A percentile compares a stretch with the other conserved stretches of the same genome.
phyloP scores from a whole-genome alignment of 2,797 vertebrate genomes.

The Macropodus opercularis region DNA sequence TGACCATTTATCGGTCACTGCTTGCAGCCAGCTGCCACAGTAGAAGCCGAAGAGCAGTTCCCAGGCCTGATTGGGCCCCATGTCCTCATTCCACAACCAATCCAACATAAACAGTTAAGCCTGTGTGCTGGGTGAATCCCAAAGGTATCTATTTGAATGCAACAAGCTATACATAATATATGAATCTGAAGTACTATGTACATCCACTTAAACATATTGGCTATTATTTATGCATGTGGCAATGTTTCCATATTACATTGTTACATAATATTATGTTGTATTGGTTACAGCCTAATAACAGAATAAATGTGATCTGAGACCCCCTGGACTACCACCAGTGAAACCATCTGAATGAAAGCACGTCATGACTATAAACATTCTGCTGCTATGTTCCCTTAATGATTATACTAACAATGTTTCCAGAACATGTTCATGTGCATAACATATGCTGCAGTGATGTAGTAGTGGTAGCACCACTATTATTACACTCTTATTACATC shows the following conservation, averaged over 20 bases:
- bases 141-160: slow-evolving; percentile 14
- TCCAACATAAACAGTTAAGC: slow-evolving; percentile 47
- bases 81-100: slow-evolving; percentile 17
- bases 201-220: background rate
- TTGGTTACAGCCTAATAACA: background rate
- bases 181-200: background rate
- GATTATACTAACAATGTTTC: background rate
- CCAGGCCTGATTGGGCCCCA: slow-evolving; percentile 23
- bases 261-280: too few species aligned
- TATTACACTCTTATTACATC: background rate
- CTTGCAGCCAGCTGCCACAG: slow-evolving; percentile 54
- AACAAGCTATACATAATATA: background rate
- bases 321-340: background rate
- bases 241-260: too few species aligned
- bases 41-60: slow-evolving; percentile 34
- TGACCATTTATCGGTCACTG: slow-evolving; percentile 57
- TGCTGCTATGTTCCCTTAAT: too few species aligned
- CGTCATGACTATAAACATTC: too few species aligned
- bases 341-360: too few species aligned
- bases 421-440: background rate
- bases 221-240: background rate
- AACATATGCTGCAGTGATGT: background rate
- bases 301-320: background rate
- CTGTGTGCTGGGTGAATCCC: slow-evolving; percentile 23
- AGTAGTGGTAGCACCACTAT: background rate